Base-by-base conservation (phyloP, 2,797 vertebrate species). In the Clarias laeviceps region DNA sequence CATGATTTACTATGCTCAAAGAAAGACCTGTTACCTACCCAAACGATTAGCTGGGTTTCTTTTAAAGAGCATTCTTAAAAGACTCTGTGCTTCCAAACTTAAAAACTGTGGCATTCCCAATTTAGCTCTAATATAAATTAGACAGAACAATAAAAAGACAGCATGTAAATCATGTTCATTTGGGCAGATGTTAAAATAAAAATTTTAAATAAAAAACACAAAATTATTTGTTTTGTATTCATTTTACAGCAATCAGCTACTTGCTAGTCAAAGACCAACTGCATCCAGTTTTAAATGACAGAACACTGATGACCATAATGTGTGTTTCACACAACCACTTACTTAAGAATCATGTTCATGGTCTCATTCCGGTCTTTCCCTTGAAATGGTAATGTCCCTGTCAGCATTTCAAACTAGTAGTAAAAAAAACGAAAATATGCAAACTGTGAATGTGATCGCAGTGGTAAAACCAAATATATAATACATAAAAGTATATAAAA, bases 261-360 rank as follows among this genome's bases (percentile, higher is more conserved):
- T 37, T 37, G 17, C 32, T n/a, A 24, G 15, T 50, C 24, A 73
- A 56, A 29, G n/a, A 56, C 27, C 72, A 56, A 45, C 1, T 74
- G 24, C n/a, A 24, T 45, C 45, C 1, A 45, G 14, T 73, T 50
- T 76, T 20, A 57, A 34, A 11, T 5, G 6, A 22, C 4, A 57
- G 32, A 61, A 61, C 59, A 61, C 20, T 37, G 18, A 32, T 32
- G 45, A 54, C 4, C 5, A 68, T 32, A 12, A 34, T 17, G 29
- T n/a, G 5, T 12, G 27, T 61, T 22, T 29, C 12, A 37, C 37
- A 37, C 37, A 37, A 37, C 37, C 74, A 97, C 98, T 99, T 95
- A 99, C 98, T 99, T 99, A 83, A 99, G 95, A 87, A 99, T 99
- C 97, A 99, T 99, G 94, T 98, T 99, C 98, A 99, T 99, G 77